A percentile compares a stretch with the other conserved stretches of the same genome.
Evolutionary conservation across 2,113 vertebrate species (phyloP).

Genomic region (Lycaon pictus): DNA sequence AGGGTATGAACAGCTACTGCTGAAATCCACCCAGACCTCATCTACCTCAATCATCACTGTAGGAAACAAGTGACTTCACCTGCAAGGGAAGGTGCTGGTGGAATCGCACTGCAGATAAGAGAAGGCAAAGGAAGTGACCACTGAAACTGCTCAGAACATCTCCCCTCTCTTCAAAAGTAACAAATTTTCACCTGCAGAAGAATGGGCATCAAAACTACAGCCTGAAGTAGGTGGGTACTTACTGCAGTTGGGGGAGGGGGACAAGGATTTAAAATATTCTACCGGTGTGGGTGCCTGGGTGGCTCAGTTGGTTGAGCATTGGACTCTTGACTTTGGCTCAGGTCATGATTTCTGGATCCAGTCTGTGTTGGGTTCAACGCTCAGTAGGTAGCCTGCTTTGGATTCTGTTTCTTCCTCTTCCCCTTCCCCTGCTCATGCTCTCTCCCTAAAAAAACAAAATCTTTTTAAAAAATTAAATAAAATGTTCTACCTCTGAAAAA

Average conservation of each 20-base stretch:
- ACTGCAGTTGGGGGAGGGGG: accelerated
- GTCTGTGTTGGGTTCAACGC: neutral
- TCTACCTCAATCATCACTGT: neutral
- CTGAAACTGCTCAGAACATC: neutral
- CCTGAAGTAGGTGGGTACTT: neutral
- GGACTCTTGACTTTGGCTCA: neutral
- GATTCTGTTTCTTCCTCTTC: neutral
- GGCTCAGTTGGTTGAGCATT: neutral
- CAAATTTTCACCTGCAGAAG: neutral
- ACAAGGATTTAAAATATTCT: neutral
- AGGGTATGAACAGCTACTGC: neutral
- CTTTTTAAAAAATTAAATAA: neutral
- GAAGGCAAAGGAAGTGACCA: neutral
- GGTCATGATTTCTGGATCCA: neutral
- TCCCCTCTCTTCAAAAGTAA: neutral
- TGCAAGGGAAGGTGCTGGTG: neutral
- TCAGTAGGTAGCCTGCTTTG: neutral
- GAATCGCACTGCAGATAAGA: neutral
- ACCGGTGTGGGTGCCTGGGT: too few relatives aligned
- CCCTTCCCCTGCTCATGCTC: neutral
- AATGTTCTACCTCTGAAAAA: neutral
- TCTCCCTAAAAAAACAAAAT: neutral
- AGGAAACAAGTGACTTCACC: neutral
- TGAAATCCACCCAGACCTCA: neutral
- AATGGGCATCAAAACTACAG: neutral